Evolutionary conservation across 2,888 invertebrate genomes (phyloP).

Genomic region (Helobdella robusta): DNA sequence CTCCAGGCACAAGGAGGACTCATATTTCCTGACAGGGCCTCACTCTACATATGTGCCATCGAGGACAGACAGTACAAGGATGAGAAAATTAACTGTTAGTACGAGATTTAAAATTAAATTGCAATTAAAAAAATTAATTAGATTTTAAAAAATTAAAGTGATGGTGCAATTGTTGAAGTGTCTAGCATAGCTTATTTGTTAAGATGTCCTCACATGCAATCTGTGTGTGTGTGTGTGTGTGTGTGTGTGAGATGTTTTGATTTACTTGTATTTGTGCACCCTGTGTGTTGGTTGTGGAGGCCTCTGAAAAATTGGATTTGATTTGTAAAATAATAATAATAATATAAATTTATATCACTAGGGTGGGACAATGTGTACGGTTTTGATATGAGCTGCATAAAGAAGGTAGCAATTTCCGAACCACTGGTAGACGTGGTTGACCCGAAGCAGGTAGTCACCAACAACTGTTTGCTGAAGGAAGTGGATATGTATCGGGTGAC

Average conservation of each 20-base stretch:
- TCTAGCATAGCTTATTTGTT: too few relatives aligned
- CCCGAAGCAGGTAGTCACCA: constrained; percentile 93
- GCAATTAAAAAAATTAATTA: too few relatives aligned
- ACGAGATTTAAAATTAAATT: neutral
- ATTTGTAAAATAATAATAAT: neutral
- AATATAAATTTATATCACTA: constrained; percentile 35
- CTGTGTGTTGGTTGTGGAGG: too few relatives aligned
- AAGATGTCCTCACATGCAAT: too few relatives aligned
- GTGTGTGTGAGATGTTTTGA: too few relatives aligned
- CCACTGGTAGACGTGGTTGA: constrained; percentile 97
- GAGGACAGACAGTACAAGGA: constrained; percentile 97
- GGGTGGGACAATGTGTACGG: constrained; percentile 99
- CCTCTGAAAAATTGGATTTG: too few relatives aligned
- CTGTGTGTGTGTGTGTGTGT: too few relatives aligned
- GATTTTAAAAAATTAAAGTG: too few relatives aligned
- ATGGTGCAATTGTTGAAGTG: too few relatives aligned
- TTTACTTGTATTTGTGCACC: too few relatives aligned
- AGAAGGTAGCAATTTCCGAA: constrained; percentile 93
- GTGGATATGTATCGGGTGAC: constrained; percentile 96
- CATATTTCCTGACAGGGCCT: constrained; percentile 84
- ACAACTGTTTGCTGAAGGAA: constrained; percentile 85
- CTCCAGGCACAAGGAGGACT: constrained; percentile 67
- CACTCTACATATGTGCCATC: constrained; percentile 74
- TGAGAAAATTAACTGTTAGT: constrained; percentile 90
- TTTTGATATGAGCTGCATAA: constrained; percentile 96